Percentiles rank a stretch among this genome's conserved stretches.
These are phyloP conservation scores for Athene cunicularia DNA, from an alignment of 2,113 vertebrate species.

Conservation along the genomic window DNA sequence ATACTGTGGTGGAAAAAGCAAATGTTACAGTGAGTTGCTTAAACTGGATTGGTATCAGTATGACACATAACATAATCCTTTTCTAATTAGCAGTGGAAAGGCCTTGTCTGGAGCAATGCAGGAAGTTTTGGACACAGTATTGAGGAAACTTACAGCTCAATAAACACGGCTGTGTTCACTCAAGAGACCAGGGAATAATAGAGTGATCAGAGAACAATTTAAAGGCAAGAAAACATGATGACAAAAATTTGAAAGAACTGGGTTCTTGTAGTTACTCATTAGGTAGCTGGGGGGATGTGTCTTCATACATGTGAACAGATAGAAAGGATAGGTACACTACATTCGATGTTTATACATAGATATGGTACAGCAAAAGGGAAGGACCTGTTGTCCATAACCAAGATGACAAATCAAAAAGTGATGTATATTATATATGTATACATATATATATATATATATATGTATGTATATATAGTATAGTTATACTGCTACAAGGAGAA, in stretches of 20 bases:
- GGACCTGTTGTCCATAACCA: not conserved
- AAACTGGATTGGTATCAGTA: not conserved
- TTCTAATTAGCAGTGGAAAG: not conserved
- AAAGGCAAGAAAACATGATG: not conserved
- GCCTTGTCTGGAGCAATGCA: not conserved
- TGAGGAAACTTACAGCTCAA: not conserved
- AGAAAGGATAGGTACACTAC: not conserved
- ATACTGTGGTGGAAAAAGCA: not conserved
- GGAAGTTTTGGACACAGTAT: not conserved
- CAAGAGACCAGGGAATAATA: not conserved
- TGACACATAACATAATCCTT: not conserved
- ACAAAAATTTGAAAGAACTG: not conserved
- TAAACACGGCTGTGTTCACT: not conserved
- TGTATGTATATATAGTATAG: too few species aligned
- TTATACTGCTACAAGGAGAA: not conserved
- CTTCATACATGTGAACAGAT: rapidly evolving
- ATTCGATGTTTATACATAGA: not conserved
- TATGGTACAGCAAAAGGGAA: not conserved
- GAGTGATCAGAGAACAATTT: not conserved
- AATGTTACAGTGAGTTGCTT: not conserved
- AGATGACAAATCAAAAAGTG: not conserved
- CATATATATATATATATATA: too few species aligned
- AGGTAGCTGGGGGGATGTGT: not conserved
- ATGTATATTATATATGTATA: too few species aligned
- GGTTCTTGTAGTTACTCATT: not conserved